phyloP scores from a whole-genome alignment of 2,113 vertebrate genomes.

The Motacilla tschutschensis region DNA sequence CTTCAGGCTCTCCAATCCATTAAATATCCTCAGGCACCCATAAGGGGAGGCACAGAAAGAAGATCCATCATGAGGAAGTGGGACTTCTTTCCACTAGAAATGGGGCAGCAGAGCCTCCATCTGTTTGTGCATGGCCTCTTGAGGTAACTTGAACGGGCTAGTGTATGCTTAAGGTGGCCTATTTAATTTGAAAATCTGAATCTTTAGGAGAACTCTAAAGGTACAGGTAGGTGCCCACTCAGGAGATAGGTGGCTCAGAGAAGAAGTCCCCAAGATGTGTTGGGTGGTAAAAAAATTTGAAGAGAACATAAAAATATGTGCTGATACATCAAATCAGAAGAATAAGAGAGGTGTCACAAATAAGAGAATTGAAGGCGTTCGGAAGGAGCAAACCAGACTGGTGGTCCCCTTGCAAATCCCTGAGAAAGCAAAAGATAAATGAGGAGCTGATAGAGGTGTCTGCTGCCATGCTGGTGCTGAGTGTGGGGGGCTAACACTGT shows the following conservation, averaged over 20 bases:
- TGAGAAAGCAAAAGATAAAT: neutral
- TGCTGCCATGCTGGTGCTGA: neutral
- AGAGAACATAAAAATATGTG: neutral
- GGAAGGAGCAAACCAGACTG: neutral
- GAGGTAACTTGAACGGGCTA: neutral
- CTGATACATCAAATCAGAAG: neutral
- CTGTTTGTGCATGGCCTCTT: neutral
- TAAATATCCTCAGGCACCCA: neutral
- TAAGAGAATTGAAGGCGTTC: neutral
- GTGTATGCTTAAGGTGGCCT: neutral
- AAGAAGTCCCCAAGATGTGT: accelerated
- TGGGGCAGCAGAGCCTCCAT: neutral
- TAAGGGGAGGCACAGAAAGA: neutral
- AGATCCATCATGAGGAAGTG: neutral
- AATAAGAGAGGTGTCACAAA: neutral
- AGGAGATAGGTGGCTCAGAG: neutral
- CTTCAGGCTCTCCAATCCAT: neutral
- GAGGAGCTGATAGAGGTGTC: neutral
- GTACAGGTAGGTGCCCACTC: neutral
- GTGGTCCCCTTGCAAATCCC: neutral
- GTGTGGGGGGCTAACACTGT: accelerated
- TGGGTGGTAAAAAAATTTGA: neutral
- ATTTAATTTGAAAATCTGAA: neutral
- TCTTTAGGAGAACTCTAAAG: neutral
- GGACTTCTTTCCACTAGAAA: neutral